A percentile compares a stretch with the other conserved stretches of the same genome.
phyloP scores from a whole-genome alignment of 23 tunicate genomes.

The Halocynthia roretzi region DNA sequence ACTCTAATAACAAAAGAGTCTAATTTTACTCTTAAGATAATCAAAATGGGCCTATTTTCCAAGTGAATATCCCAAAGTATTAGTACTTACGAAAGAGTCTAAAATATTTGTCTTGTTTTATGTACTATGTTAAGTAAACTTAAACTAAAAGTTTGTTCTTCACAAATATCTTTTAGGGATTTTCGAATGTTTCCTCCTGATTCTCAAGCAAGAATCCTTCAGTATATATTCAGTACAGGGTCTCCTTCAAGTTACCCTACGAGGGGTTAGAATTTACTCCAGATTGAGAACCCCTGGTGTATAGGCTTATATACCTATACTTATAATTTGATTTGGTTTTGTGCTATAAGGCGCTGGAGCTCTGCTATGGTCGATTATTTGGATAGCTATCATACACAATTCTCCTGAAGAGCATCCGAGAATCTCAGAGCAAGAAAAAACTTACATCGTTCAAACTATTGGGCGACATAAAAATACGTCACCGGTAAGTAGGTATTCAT shows the following conservation, averaged over 20 bases:
- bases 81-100: no score
- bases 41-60: no score
- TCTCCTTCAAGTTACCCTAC: no score
- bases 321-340: neutral
- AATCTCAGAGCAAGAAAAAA: slow-evolving; percentile 79
- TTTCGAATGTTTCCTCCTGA: no score
- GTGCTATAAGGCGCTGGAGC: slow-evolving; percentile 8
- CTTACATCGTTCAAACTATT: slow-evolving; percentile 53
- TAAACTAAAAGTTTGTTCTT: no score
- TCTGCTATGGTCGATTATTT: slow-evolving; percentile 40
- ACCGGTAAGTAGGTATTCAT: slow-evolving; percentile 4
- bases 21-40: neutral
- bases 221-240: no score
- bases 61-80: no score
- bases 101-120: no score
- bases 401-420: slow-evolving; percentile 83
- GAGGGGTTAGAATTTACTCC: neutral
- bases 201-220: no score
- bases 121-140: no score
- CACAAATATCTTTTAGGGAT: no score
- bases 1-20: neutral
- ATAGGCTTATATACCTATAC: no score
- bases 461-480: slow-evolving; percentile 25
- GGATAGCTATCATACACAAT: slow-evolving; percentile 62
- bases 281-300: neutral